Conservation (phyloP, 2,888 invertebrate genomes). For the Cheilosia urbana region DNA sequence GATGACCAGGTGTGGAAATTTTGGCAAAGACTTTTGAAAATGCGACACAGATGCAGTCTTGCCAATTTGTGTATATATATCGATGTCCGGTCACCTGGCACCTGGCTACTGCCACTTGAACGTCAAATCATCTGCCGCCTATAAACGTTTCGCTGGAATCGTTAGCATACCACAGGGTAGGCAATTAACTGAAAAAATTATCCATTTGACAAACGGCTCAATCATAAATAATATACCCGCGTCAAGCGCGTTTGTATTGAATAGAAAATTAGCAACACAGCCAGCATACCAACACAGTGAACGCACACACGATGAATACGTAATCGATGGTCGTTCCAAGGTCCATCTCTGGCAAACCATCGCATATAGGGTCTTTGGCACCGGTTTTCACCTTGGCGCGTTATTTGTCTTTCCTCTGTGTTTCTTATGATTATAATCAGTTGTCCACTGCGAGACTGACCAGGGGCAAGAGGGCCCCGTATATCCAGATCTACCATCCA, state of each 20-base stretch:
- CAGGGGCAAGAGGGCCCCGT: conserved; percentile 4
- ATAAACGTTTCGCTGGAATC: conserved; percentile 48
- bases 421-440: conserved; percentile 44
- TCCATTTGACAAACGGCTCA: conserved; percentile 60
- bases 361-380: conserved; percentile 60
- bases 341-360: conserved; percentile 16
- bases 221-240: conserved; percentile 55
- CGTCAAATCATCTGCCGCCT: background rate
- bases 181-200: conserved; percentile 52
- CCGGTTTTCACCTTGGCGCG: conserved; percentile 60
- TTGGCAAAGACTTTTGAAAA: no score
- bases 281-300: background rate
- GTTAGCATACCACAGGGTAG: conserved; percentile 19
- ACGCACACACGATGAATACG: conserved; percentile 44
- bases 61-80: no score
- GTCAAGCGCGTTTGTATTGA: conserved; percentile 13
- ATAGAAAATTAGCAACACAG: conserved; percentile 22
- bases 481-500: conserved; percentile 31
- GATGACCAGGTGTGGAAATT: no score
- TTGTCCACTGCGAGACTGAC: conserved; percentile 20
- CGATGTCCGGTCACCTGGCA: background rate
- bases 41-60: no score
- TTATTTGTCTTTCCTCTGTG: conserved; percentile 1
- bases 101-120: background rate
- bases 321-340: conserved; percentile 34